Percentiles rank a stretch among this genome's conserved stretches.
Evolutionary conservation across 2,888 invertebrate genomes (phyloP).

Genomic region (Lutraria lutraria): DNA sequence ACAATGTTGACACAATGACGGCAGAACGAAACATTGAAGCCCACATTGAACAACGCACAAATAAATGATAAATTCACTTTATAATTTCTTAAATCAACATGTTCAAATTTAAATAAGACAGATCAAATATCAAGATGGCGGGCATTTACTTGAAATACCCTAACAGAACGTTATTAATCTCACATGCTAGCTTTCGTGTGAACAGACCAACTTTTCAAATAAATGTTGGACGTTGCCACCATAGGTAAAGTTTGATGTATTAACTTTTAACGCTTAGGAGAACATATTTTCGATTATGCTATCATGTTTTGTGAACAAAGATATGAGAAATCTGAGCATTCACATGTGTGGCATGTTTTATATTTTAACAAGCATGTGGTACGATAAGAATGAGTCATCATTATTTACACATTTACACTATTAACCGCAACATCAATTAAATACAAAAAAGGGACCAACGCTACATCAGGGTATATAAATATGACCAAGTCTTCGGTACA

Average conservation of each 20-base stretch:
- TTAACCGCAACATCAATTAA: no score
- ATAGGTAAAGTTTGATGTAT: background rate
- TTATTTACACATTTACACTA: no score
- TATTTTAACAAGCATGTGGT: conserved; percentile 4
- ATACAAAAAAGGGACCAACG: no score
- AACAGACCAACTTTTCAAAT: background rate
- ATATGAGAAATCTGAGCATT: background rate
- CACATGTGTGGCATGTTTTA: background rate
- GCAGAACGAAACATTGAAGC: no score
- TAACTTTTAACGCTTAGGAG: background rate
- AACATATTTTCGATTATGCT: conserved; percentile 1
- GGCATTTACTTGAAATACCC: background rate
- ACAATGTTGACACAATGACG: no score
- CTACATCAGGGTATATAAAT: no score
- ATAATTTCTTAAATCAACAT: no score
- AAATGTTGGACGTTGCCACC: background rate
- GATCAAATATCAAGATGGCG: background rate
- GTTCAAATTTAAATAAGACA: background rate
- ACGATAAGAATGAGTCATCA: background rate
- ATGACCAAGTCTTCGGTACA: no score
- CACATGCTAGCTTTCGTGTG: background rate
- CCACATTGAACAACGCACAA: no score
- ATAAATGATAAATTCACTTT: no score
- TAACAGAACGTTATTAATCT: background rate
- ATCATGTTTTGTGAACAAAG: background rate